Conservation (phyloP, 2,888 invertebrate species). For the Ischnus inquisitorius region DNA sequence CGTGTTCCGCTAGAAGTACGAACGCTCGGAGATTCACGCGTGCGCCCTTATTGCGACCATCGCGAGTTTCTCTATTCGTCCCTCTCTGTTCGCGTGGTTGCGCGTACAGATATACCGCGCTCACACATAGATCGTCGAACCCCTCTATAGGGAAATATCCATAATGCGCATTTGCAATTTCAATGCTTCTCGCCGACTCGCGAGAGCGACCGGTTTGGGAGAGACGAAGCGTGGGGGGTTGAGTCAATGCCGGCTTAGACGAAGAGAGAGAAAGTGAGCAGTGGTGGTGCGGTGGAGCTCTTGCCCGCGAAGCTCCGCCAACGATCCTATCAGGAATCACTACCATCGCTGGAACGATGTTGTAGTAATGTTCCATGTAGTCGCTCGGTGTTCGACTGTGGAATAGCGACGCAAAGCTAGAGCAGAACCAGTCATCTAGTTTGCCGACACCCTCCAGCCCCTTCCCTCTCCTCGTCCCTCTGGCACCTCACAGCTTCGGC, state of each 20-base stretch:
- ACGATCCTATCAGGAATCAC: slow-evolving; percentile 59
- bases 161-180: slow-evolving; percentile 86
- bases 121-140: slow-evolving; percentile 75
- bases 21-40: slow-evolving; percentile 66
- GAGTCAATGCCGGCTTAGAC: slow-evolving; percentile 43
- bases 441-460: slow-evolving; percentile 44
- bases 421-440: slow-evolving; percentile 55
- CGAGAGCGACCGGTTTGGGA: slow-evolving; percentile 69
- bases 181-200: slow-evolving; percentile 83
- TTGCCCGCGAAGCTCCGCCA: slow-evolving; percentile 56
- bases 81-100: slow-evolving; percentile 66
- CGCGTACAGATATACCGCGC: slow-evolving; percentile 67
- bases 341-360: slow-evolving; percentile 53
- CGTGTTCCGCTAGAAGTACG: slow-evolving; percentile 28
- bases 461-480: background rate
- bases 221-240: no score
- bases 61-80: slow-evolving; percentile 36
- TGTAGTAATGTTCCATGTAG: slow-evolving; percentile 55
- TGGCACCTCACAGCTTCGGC: slow-evolving; percentile 42
- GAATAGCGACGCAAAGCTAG: slow-evolving; percentile 64
- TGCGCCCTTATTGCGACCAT: slow-evolving; percentile 58
- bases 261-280: slow-evolving; percentile 46
- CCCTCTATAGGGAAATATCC: slow-evolving; percentile 85
- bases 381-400: slow-evolving; percentile 40
- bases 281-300: slow-evolving; percentile 52